Evolutionary conservation across 1,140 invertebrate genomes (phyloP), one percentile per base, ranked within the genome.

Genomic region (Procambarus virginalis): DNA sequence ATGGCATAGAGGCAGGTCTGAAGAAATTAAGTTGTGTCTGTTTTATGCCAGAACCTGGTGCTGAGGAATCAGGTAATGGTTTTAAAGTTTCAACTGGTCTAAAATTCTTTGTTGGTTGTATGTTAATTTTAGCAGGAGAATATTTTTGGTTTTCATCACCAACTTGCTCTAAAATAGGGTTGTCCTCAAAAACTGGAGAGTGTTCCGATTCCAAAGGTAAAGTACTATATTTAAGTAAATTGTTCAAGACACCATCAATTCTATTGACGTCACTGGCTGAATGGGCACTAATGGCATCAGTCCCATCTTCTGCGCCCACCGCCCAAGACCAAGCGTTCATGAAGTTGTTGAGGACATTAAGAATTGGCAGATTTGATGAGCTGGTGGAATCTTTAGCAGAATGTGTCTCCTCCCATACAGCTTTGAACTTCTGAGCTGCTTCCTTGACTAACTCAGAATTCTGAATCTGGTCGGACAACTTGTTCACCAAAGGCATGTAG

Each of bases 401-500:
- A 20, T 58, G 45, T 34, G 22, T 51, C 49, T 51, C 60, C 73
- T 89, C 73, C 70, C 45, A 89, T 17, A 84, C 22, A 46, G 20
- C 14, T 58, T 84, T 89, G 81, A 78, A 82, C 17, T 45, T 82
- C n/a, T 78, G 10, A 1, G 55, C 75, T 78, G 88, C 82, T 20
- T 84, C 75, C 48, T 84, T 89, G 6, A 89, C 81, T 22, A 70
- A 8, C 46, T 84, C 22, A 9, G 88, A 84, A 17, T 64, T 68
- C 82, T 83, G 70, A 34, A 89, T 76, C 70, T 70, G 78, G 17
- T 82, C 73, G 34, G 88, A 78, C 88, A 84, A 78, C 46, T 89
- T 22, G 22, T 58, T 89, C 9, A 89, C 20, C 2, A 55, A 8
- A 10, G 88, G 88, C 88, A 89, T 89, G 60, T 89, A 84, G 12